phyloP scores from a whole-genome alignment of 1,140 invertebrate genomes.

The Saccostrea cuccullata region DNA sequence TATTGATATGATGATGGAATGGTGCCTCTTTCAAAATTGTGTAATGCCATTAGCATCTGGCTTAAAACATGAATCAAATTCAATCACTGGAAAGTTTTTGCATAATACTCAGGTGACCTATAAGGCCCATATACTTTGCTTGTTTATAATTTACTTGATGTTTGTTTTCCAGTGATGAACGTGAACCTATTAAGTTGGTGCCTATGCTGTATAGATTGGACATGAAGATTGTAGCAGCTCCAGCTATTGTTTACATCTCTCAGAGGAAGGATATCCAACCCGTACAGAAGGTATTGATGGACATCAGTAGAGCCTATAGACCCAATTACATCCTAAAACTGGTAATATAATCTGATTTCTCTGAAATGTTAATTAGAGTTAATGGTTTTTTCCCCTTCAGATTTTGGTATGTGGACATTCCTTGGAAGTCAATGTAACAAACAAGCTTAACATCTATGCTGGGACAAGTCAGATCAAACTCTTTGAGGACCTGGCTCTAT shows the following conservation, averaged over 20 bases:
- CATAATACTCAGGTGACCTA: too few relatives aligned
- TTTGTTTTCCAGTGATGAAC: conserved; percentile 61
- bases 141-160: too few relatives aligned
- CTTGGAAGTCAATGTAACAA: conserved; percentile 86
- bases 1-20: too few relatives aligned
- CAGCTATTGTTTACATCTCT: conserved; percentile 84
- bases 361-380: background rate
- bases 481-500: conserved; percentile 55
- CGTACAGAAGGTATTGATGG: background rate
- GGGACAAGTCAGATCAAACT: conserved; percentile 79
- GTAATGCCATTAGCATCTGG: too few relatives aligned
- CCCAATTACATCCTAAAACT: background rate
- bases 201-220: conserved; percentile 77
- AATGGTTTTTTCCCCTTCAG: conserved; percentile 63
- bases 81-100: too few relatives aligned
- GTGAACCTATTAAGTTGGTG: conserved; percentile 70
- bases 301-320: background rate
- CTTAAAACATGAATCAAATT: too few relatives aligned
- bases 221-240: conserved; percentile 86
- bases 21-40: too few relatives aligned
- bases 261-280: background rate
- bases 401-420: conserved; percentile 88
- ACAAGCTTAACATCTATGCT: conserved; percentile 80
- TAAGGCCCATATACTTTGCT: too few relatives aligned
- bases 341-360: background rate